A percentile compares a stretch with the other conserved stretches of the same genome.
These are phyloP conservation scores for Austrolebias charrua DNA, from an alignment of 2,797 vertebrate genomes.

Conservation along the genomic window DNA sequence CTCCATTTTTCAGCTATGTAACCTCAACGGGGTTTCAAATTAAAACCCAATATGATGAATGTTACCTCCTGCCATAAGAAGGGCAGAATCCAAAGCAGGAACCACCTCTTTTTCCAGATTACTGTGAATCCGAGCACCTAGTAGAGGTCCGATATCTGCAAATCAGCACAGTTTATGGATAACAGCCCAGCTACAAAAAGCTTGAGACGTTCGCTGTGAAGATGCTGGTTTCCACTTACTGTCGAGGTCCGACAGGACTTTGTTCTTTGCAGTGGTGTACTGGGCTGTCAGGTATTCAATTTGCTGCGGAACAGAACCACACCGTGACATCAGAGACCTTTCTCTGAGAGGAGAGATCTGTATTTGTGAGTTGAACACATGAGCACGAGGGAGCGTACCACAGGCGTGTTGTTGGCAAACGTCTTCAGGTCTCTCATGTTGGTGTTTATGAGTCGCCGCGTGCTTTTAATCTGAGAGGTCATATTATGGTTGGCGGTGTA, in stretches of 20 bases:
- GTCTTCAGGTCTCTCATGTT: conserved; percentile 91
- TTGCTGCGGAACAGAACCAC: conserved; percentile 81
- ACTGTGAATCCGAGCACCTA: conserved; percentile 85
- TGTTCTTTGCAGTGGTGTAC: conserved; percentile 89
- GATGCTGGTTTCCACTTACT: conserved; percentile 79
- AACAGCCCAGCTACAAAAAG: neutral
- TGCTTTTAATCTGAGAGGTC: conserved; percentile 81
- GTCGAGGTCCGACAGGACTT: conserved; percentile 88
- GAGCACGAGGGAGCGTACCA: conserved; percentile 71
- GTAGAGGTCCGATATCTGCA: conserved; percentile 86
- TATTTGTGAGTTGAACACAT: neutral
- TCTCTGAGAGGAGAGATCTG: neutral
- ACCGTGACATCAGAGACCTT: conserved; percentile 11
- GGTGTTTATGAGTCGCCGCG: conserved; percentile 84
- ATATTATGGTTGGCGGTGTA: conserved; percentile 91
- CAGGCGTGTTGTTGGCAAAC: conserved; percentile 85
- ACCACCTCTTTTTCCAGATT: conserved; percentile 85
- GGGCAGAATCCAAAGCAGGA: conserved; percentile 85
- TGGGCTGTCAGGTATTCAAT: conserved; percentile 87
- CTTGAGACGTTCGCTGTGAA: neutral
- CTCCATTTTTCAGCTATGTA: neutral
- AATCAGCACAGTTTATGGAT: conserved; percentile 16
- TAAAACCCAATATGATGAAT: neutral
- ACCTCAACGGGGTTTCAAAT: neutral
- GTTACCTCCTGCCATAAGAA: conserved; percentile 88